Evolutionary conservation across 1,140 invertebrate species (phyloP).

Genomic region (Drosophila nigrodunni): DNA sequence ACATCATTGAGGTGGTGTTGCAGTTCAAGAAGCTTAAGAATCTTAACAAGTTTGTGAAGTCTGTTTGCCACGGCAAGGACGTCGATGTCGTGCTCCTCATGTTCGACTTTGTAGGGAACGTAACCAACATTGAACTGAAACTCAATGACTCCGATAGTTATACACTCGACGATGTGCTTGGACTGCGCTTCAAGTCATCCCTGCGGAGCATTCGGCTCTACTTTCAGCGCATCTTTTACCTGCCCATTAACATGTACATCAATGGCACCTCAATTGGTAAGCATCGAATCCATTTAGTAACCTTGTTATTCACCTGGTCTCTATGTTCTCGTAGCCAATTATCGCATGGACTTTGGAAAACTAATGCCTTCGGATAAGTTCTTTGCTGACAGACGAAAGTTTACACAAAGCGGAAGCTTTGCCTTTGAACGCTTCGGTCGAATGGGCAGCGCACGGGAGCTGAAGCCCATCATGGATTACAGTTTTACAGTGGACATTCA

Average conservation of each 20-base stretch:
- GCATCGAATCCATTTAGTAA: not conserved
- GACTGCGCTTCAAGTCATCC: constrained; percentile 72
- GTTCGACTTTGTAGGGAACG: constrained; percentile 76
- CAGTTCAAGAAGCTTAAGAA: constrained; percentile 71
- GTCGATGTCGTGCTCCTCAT: constrained; percentile 52
- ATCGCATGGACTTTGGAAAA: constrained; percentile 69
- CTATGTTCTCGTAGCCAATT: constrained; percentile 46
- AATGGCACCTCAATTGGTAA: constrained; percentile 67
- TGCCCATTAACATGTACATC: constrained; percentile 74
- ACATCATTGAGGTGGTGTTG: constrained; percentile 72
- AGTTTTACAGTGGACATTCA: constrained; percentile 62
- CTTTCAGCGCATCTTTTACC: constrained; percentile 78
- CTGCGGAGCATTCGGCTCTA: constrained; percentile 63
- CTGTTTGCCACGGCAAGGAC: constrained; percentile 29
- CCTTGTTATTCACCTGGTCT: not conserved
- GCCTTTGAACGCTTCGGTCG: constrained; percentile 66
- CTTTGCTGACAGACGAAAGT: constrained; percentile 43
- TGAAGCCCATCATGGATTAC: constrained; percentile 67
- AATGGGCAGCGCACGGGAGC: constrained; percentile 46
- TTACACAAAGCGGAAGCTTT: constrained; percentile 46
- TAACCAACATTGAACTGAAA: constrained; percentile 66
- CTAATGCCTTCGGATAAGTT: constrained; percentile 61
- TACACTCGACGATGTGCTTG: constrained; percentile 66
- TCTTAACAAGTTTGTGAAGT: constrained; percentile 56
- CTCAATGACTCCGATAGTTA: constrained; percentile 62